Evolutionary conservation across 2,888 invertebrate genomes (phyloP).

Genomic region (Idaea dimidiata): DNA sequence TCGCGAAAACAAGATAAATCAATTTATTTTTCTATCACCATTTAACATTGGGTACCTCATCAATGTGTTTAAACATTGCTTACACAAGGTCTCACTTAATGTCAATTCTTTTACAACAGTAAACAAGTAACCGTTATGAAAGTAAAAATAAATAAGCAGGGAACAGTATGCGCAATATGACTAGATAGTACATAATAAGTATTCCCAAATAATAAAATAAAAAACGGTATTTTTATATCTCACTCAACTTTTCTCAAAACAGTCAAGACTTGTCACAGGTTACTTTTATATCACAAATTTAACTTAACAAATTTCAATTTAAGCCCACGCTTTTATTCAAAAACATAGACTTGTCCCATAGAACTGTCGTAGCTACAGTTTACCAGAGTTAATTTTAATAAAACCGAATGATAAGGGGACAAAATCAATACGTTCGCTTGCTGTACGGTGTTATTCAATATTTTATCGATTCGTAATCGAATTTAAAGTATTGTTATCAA

Average conservation of each 20-base stretch:
- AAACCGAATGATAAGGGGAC: not conserved
- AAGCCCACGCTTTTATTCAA: slow-evolving; percentile 1
- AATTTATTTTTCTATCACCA: too few species aligned
- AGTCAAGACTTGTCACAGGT: not conserved
- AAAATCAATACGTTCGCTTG: slow-evolving; percentile 9
- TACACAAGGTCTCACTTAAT: too few species aligned
- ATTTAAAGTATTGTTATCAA: slow-evolving; percentile 61
- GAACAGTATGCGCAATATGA: too few species aligned
- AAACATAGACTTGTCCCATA: not conserved
- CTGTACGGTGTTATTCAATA: slow-evolving; percentile 19
- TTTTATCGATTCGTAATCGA: slow-evolving; percentile 39
- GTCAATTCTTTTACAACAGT: too few species aligned
- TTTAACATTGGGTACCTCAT: too few species aligned
- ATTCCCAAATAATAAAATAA: not conserved
- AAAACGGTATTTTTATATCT: not conserved
- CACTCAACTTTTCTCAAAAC: slow-evolving; percentile 1
- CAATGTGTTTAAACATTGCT: too few species aligned
- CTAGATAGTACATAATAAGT: not conserved
- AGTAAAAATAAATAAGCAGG: too few species aligned
- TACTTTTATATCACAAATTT: not conserved
- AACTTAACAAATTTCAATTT: slow-evolving; percentile 1
- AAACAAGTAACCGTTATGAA: too few species aligned
- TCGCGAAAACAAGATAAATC: too few species aligned
- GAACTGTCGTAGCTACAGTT: not conserved
- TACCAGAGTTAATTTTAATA: not conserved